Base-by-base conservation (phyloP, 2,888 invertebrate species). In the Andricus curvator region DNA sequence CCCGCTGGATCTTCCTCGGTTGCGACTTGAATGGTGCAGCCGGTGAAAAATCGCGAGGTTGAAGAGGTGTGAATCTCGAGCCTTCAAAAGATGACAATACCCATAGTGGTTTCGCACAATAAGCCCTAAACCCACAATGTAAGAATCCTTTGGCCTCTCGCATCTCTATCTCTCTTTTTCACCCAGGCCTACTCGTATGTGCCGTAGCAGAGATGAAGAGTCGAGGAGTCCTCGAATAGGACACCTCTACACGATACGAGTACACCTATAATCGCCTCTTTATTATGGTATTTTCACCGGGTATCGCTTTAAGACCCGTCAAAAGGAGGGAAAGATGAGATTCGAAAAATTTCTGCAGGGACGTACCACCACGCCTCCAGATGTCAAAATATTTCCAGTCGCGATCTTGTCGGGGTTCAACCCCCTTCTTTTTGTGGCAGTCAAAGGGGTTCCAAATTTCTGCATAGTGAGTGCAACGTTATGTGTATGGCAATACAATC, bases 341-440 rank as follows among this genome's bases (percentile, higher is more conserved):
- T 44, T 74, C 48, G n/a, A 65, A 78, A 79, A 65, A 56, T 78
- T 80, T 81, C 74, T 62, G 37, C 79, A 65, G 81, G 82, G 80
- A 79, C 68, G 77, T 70, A 77, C 85, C 84, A 85, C 86, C 89
- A 89, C 92, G 90, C 92, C 91, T 87, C 89, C 86, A 83, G 83
- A 84, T 91, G 92, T 92, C 92, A 92, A 91, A 92, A 92, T 91
- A 92, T 92, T 91, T 91, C 88, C 86, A 78, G 82, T 83, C 81
- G 83, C 78, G 81, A 82, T n/a, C 68, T 67, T 84, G 80, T 80
- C 66, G 65, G 60, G 79, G 80, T 78, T 80, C 80, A 84, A 84
- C 82, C 83, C 81, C 70, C 81, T 80, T 44, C 70, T 74, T 64
- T 64, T 78, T 33, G 20, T 25, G 20, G 29, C 78, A 79, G 74